Evolutionary conservation across 2,797 vertebrate species (phyloP), one percentile per base, ranked within the genome.

Genomic region (Chelon labrosus): DNA sequence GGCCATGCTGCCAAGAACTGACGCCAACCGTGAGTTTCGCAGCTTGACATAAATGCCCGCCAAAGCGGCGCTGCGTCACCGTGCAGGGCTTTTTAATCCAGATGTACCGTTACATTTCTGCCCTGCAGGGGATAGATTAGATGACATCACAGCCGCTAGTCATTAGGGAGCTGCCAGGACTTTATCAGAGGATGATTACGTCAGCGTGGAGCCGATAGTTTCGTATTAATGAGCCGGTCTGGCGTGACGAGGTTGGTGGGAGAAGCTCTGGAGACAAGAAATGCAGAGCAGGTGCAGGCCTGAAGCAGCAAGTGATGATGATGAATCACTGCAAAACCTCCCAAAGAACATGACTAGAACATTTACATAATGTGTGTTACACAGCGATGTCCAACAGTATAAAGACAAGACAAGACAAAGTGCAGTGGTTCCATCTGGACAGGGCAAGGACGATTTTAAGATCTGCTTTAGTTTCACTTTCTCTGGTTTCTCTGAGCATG

Each of bases 241-340:
- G 42, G 5, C 2, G 0, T 51, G 61, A 62, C 9, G 1, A 31
- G 19, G 64, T 68, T 14, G 55, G 52, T 37, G n/a, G 35, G 50
- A 27, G 27, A 49, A 56, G 41, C 56, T 67, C n/a, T 9, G 70
- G 44, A 42, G 50, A 65, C 10, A 27, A 62, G 72, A 17, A 38
- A 6, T 38, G 7, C 65, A 77, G 68, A 89, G 85, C 84, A 89
- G 89, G 77, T 89, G 86, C 71, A 79, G 72, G 47, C 78, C 72
- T 17, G 60, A 22, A 73, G 80, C 67, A 69, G 3, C 47, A 8
- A 46, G 75, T 37, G 51, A 1, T 19, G 61, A 66, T 58, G 83
- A 81, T 7, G 31, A 68, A 44, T 79, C 60, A 16, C 56, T 47
- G 70, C 57, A 49, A 75, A 27, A 76, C 22, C 35, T 59, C 58